A percentile compares a stretch with the other conserved stretches of the same genome.
These are phyloP conservation scores for Xiphophorus birchmanni DNA, from an alignment of 2,797 vertebrate species.

Conservation along the genomic window DNA sequence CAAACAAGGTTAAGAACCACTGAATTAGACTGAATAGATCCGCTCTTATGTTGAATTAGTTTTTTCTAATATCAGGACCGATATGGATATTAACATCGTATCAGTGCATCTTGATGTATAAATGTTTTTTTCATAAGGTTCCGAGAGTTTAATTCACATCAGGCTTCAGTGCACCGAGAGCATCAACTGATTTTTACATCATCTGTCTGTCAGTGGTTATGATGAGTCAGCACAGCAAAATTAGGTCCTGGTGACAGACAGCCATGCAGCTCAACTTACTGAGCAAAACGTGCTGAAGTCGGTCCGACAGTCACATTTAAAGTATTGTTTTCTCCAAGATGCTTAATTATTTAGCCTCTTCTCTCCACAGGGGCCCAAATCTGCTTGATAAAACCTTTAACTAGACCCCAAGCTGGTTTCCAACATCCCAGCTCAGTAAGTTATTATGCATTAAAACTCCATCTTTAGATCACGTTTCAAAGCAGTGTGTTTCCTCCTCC, in stretches of 20 bases:
- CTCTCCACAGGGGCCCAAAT: conserved; percentile 25
- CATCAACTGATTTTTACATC: background rate
- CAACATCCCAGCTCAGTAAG: conserved; percentile 32
- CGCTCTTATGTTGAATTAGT: too few relatives aligned
- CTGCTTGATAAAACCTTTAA: conserved; percentile 37
- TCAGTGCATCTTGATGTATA: too few relatives aligned
- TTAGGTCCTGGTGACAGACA: conserved; percentile 56
- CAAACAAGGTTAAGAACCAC: too few relatives aligned
- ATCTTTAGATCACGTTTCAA: conserved; percentile 73
- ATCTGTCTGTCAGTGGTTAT: conserved; percentile 8
- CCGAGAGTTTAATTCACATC: background rate
- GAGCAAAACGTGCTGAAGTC: conserved; percentile 9
- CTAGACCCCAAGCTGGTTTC: conserved; percentile 39
- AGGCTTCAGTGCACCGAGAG: background rate
- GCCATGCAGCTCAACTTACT: background rate
- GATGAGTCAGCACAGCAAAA: conserved; percentile 34
- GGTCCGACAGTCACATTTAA: conserved; percentile 9
- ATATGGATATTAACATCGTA: too few relatives aligned
- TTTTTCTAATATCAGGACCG: too few relatives aligned
- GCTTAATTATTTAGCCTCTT: conserved; percentile 7
- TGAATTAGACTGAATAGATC: too few relatives aligned
- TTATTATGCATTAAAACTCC: conserved; percentile 61
- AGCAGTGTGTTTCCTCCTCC: conserved; percentile 66
- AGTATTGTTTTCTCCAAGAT: conserved; percentile 12
- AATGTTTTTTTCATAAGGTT: background rate